Conservation (phyloP, 2,797 vertebrate genomes). For the Australoheros facetus region DNA sequence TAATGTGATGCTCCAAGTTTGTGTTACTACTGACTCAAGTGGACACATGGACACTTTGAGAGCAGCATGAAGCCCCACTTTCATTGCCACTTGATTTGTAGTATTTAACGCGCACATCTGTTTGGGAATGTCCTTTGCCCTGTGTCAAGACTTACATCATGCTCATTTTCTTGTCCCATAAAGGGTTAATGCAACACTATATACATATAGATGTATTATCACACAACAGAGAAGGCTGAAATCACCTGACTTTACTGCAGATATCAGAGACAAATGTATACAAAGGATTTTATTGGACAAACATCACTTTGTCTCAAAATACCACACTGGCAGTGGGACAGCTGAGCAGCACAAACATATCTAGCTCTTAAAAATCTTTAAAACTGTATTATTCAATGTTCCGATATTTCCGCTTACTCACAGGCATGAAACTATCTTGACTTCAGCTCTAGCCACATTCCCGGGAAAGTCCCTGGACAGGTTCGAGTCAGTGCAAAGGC, state of each 20-base stretch:
- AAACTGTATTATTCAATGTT: neutral
- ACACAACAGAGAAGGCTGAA: neutral
- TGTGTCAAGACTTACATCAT: neutral
- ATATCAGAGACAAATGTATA: neutral
- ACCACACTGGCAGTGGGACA: neutral
- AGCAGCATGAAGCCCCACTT: too few relatives aligned
- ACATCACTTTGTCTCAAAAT: neutral
- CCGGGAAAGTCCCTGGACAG: constrained; percentile 25
- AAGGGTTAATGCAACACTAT: neutral
- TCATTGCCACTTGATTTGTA: too few relatives aligned
- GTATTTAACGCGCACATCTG: too few relatives aligned
- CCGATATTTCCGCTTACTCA: constrained; percentile 9
- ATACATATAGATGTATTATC: neutral
- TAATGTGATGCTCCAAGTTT: too few relatives aligned
- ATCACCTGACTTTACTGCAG: neutral
- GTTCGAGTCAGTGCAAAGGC: neutral
- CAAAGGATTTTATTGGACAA: constrained; percentile 1
- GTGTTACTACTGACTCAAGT: too few relatives aligned
- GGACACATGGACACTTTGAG: too few relatives aligned
- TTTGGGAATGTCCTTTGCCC: neutral
- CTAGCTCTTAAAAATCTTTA: neutral
- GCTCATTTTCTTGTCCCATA: neutral
- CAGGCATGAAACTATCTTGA: neutral
- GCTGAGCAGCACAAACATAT: neutral
- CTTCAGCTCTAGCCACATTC: neutral